Conservation (phyloP, 35 echinoderm and acorn worm genomes). For the Ophioderma brevispina region DNA sequence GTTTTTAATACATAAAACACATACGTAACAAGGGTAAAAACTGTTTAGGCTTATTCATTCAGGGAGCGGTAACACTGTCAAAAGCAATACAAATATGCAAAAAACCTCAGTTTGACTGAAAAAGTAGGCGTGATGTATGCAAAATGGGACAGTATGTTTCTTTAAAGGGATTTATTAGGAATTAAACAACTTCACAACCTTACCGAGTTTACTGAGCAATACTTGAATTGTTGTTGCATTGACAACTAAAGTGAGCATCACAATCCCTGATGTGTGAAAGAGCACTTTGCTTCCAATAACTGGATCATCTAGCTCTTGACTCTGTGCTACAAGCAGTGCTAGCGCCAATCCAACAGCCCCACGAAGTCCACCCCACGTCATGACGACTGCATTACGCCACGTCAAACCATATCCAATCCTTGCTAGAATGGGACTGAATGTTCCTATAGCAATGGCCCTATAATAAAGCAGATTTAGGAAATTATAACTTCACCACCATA, state of each 20-base stretch:
- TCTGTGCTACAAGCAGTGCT: conserved; percentile 73
- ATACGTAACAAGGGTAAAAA: no score
- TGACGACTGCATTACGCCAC: conserved; percentile 94
- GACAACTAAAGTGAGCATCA: conserved; percentile 80
- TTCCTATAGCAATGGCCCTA: conserved; percentile 75
- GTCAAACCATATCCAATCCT: conserved; percentile 89
- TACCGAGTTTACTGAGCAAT: conserved; percentile 74
- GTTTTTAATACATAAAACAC: no score
- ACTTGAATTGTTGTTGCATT: conserved; percentile 94
- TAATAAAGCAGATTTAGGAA: no score
- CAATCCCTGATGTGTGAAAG: conserved; percentile 95
- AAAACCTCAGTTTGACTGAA: background rate
- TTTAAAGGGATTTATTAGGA: no score
- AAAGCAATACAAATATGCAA: no score
- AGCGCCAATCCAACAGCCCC: conserved; percentile 92
- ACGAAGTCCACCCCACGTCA: conserved; percentile 94
- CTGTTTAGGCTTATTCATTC: no score
- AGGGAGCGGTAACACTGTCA: no score
- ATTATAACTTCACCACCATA: no score
- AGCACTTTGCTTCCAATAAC: conserved; percentile 85
- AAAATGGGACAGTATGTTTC: background rate
- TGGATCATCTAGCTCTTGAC: conserved; percentile 34
- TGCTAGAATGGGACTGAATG: conserved; percentile 89
- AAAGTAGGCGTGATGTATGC: background rate
- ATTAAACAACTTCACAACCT: no score